Base-by-base conservation (phyloP, 2,797 vertebrate genomes). In the Argentina silus region DNA sequence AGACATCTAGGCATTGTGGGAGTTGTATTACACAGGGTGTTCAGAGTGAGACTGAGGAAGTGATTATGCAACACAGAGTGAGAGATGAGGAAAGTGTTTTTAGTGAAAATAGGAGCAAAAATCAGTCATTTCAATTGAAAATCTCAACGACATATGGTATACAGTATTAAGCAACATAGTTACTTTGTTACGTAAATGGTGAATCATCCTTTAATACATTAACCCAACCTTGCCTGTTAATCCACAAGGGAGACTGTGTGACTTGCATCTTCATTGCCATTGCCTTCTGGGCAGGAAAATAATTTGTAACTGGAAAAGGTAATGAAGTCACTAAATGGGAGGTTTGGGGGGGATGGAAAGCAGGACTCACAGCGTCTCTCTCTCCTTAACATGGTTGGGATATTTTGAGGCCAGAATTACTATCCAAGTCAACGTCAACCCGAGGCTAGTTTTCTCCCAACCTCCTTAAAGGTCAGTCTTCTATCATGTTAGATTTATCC, bases 231-330 rank as follows among this genome's bases (percentile, higher is more conserved):
- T 86, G 82, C 83, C 88, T 90, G 83, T 83, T 90, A 88, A 91
- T 90, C 89, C 88, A 79, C 74, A 79, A 82, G 89, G 88, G 83
- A 86, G 70, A 70, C 75, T 47, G 72, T 68, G 76, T 72, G 51
- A 59, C 79, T 88, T 81, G 87, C 86, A 88, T 90, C 90, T 90
- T 90, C 86, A 90, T 91, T 89, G 88, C 79, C 81, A 85, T 82
- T 89, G 70, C 87, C 92, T 59, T 82, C 67, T 6, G 88, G 89
- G 89, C 84, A 85, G 76, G 81, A 90, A 91, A 88, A 90, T 86
- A 88, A 91, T 91, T 91, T 91, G 84, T 78, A 87, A 84, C 86
- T 86, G 85, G 80, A 79, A 79, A 85, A 89, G 87, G 87, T 87
- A 90, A 90, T 87, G 82, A 78, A 75, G 82, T 80, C 76, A 67